Conservation (phyloP, 92 coral and sea anemone species). For the Pocillopora grandis region DNA sequence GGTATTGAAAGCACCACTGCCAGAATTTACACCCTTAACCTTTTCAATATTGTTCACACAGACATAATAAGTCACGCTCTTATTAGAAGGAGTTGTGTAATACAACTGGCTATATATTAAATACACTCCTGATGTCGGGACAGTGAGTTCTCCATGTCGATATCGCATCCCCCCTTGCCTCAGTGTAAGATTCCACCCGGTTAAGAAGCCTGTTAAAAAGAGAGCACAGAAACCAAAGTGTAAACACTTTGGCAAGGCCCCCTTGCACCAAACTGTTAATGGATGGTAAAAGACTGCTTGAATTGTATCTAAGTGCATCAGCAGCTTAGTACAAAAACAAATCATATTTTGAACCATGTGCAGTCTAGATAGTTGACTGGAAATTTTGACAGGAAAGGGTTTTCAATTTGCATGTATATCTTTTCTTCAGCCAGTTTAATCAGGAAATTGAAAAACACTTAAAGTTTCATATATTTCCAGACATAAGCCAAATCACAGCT, state of each 20-base stretch:
- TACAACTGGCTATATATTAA: constrained; percentile 44
- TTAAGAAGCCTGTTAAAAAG: constrained; percentile 44
- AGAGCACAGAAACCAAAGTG: constrained; percentile 47
- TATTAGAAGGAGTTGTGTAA: neutral
- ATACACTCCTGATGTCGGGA: constrained; percentile 45
- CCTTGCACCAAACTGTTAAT: constrained; percentile 35
- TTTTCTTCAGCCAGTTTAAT: too few relatives aligned
- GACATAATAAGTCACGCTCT: constrained; percentile 8
- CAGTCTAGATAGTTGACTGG: too few relatives aligned
- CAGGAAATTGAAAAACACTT: too few relatives aligned
- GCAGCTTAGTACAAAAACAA: too few relatives aligned
- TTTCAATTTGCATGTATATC: too few relatives aligned
- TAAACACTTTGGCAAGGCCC: constrained; percentile 46
- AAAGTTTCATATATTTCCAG: too few relatives aligned
- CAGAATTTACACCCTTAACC: constrained; percentile 18
- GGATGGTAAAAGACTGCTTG: neutral
- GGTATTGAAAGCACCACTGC: constrained; percentile 4
- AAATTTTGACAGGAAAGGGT: too few relatives aligned
- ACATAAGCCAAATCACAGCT: too few relatives aligned
- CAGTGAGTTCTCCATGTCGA: constrained; percentile 36
- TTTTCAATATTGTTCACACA: constrained; percentile 25
- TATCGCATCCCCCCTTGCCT: constrained; percentile 47
- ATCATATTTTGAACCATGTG: too few relatives aligned
- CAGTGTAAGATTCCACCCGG: constrained; percentile 40
- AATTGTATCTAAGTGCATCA: too few relatives aligned